Base-by-base conservation (phyloP, 2,113 vertebrate species). In the Genyomyrus donnyi region DNA sequence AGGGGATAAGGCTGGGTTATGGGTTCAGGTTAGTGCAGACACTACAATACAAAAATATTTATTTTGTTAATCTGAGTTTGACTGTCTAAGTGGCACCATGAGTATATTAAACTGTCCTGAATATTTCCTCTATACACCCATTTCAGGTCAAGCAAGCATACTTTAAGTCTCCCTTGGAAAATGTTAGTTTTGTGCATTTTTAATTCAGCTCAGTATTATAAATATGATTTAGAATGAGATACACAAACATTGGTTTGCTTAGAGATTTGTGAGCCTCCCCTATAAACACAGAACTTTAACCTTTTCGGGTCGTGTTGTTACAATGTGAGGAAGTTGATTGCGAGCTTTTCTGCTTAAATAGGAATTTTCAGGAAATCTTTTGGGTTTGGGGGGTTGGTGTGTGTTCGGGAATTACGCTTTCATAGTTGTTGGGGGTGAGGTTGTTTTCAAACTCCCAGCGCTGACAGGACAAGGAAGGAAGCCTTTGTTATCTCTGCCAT, bases 381-480 rank as follows among this genome's bases (percentile, higher is more conserved):
- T 10, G 88, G 74, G 90, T 88, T 77, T 80, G 27, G n/a, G 46
- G 85, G 10, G 49, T 83, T 88, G 90, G 85, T 92, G 90, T 50
- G 88, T 87, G 52, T 58, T 27, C 7, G 24, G 17, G 42, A 35
- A 39, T 80, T 39, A 77, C 11, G 31, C 3, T 17, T 77, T 42
- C 35, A 8, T 80, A 4, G 84, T 90, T 92, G 91, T 90, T 90
- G 35, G 83, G 90, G 42, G 70, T 31, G 52, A 91, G 85, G 35
- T 6, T 91, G 89, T 93, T 93, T 93, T 94, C 89, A 92, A 91
- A 92, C 84, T 90, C 89, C 91, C 91, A 31, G 89, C 89, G 88
- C 88, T 93, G 91, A 89, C 92, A 91, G 92, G 91, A 93, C 87
- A 87, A 95, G 94, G 94, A 94, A 95, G 94, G 94, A 95, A 95